These are phyloP conservation scores for Trachemys scripta DNA, from an alignment of 2,113 vertebrate genomes.

Conservation along the genomic window DNA sequence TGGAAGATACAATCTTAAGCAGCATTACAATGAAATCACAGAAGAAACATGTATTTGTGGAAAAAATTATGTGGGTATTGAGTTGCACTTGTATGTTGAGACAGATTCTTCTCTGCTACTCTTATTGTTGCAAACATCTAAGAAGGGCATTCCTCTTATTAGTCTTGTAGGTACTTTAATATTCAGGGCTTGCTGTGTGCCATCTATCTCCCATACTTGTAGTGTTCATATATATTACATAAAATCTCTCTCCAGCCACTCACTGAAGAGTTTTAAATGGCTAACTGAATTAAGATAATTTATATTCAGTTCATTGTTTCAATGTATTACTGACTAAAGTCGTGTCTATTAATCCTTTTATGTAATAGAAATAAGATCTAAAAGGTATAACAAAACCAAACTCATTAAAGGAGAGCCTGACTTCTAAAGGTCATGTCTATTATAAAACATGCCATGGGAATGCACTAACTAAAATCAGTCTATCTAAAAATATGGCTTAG, in stretches of 20 bases:
- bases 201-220: conserved; percentile 10
- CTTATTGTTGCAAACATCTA: conserved; percentile 12
- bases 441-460: background rate
- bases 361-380: background rate
- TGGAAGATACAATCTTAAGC: background rate
- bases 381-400: background rate
- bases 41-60: conserved; percentile 43
- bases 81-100: conserved; percentile 66
- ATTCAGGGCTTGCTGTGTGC: conserved; percentile 12
- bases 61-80: conserved; percentile 48
- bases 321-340: background rate
- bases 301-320: conserved; percentile 4
- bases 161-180: background rate
- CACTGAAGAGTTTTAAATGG: background rate
- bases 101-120: conserved; percentile 32
- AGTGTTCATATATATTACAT: background rate
- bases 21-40: conserved; percentile 38
- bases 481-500: background rate
- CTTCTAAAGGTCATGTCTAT: background rate
- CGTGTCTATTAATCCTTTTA: background rate
- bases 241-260: background rate
- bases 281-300: background rate
- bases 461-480: background rate
- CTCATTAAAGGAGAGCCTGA: background rate
- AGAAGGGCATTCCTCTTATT: background rate